Evolutionary conservation across 2,113 vertebrate genomes (phyloP).

Genomic region (Scatophagus argus): DNA sequence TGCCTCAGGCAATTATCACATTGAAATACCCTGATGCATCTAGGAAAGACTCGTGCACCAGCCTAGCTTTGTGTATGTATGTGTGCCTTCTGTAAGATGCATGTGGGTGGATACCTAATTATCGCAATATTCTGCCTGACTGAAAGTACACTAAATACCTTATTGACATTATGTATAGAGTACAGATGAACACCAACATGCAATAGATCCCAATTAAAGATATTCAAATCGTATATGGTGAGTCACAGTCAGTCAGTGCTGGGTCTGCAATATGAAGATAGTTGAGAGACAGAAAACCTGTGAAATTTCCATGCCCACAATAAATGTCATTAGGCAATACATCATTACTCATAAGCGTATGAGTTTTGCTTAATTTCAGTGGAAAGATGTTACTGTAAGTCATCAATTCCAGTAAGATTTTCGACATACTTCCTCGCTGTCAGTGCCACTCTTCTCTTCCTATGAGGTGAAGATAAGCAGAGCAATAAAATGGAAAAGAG

Average conservation of each 20-base stretch:
- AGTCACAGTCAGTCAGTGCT: slow-evolving; percentile 27
- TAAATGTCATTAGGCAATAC: slow-evolving; percentile 27
- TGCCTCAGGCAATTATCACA: slow-evolving; percentile 16
- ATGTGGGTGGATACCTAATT: slow-evolving; percentile 56
- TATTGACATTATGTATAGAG: slow-evolving; percentile 29
- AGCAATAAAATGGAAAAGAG: not conserved
- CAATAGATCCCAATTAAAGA: slow-evolving; percentile 44
- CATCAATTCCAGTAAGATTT: not conserved
- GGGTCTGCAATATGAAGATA: slow-evolving; percentile 7
- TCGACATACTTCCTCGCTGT: no score
- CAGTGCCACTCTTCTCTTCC: not conserved
- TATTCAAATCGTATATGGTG: slow-evolving; percentile 38
- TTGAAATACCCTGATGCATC: slow-evolving; percentile 14
- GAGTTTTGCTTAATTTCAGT: not conserved
- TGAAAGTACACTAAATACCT: slow-evolving; percentile 44
- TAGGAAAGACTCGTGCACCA: not conserved
- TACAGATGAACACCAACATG: slow-evolving; percentile 41
- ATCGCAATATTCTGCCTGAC: slow-evolving; percentile 46
- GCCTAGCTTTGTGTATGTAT: slow-evolving; percentile 5
- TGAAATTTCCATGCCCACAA: slow-evolving; percentile 12
- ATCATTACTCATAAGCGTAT: slow-evolving; percentile 5
- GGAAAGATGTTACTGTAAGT: not conserved
- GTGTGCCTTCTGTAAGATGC: slow-evolving; percentile 17
- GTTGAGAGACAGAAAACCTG: slow-evolving; percentile 13
- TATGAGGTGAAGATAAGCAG: not conserved